A percentile compares a stretch with the other conserved stretches of the same genome.
phyloP scores from a whole-genome alignment of 2,888 invertebrate species.

The Aphidius colemani region DNA sequence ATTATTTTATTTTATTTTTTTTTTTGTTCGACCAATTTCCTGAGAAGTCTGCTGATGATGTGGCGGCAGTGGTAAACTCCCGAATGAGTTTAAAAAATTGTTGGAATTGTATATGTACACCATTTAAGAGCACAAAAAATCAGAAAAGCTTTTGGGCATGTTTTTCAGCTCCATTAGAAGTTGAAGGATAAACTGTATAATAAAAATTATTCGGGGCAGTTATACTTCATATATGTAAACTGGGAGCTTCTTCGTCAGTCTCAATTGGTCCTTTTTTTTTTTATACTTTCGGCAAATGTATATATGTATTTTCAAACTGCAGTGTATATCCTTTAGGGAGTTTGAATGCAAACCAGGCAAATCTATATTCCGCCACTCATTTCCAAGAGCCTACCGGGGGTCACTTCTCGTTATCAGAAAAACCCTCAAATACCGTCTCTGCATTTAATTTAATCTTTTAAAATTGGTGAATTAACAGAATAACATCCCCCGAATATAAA shows the following conservation, averaged over 20 bases:
- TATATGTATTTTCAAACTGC: not conserved
- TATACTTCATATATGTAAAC: too few species aligned
- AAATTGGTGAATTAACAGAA: too few species aligned
- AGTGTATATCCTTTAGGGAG: slow-evolving; percentile 5
- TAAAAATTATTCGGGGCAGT: too few species aligned
- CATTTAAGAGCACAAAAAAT: too few species aligned
- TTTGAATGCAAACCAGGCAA: not conserved
- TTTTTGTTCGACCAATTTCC: not conserved
- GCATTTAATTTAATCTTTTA: too few species aligned
- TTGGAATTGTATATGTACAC: too few species aligned
- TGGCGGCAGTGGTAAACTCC: too few species aligned
- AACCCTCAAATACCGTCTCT: too few species aligned
- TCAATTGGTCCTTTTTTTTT: slow-evolving; percentile 23
- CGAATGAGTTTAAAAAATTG: too few species aligned
- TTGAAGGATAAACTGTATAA: too few species aligned
- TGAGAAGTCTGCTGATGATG: too few species aligned
- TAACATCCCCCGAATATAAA: too few species aligned
- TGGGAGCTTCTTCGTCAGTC: slow-evolving; percentile 31
- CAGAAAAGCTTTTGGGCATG: slow-evolving; percentile 21
- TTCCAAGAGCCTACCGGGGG: slow-evolving; percentile 53
- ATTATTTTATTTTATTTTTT: slow-evolving; percentile 4
- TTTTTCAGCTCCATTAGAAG: not conserved
- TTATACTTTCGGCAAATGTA: slow-evolving; percentile 5
- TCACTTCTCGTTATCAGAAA: slow-evolving; percentile 59
- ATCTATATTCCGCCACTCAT: slow-evolving; percentile 43